These are phyloP conservation scores for Numenius phaeopus DNA, from an alignment of 2,797 vertebrate genomes.

Conservation along the genomic window DNA sequence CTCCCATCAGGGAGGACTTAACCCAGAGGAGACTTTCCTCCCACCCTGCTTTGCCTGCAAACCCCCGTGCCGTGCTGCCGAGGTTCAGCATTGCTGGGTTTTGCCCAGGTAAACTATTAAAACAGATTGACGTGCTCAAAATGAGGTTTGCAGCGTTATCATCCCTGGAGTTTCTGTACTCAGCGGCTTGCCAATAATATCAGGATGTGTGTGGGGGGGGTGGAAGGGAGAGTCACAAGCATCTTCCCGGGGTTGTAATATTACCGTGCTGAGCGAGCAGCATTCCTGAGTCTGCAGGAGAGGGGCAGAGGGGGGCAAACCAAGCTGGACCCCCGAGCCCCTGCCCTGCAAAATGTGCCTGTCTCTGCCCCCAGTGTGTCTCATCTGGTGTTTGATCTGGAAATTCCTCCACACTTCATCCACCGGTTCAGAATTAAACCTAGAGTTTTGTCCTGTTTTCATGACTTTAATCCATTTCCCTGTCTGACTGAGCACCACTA, in stretches of 20 bases:
- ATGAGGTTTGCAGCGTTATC: background rate
- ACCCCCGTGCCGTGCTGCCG: background rate
- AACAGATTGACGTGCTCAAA: background rate
- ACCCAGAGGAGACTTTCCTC: background rate
- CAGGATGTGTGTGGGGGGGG: background rate
- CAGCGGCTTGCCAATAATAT: background rate
- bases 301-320: background rate
- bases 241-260: background rate
- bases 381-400: background rate
- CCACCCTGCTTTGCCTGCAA: background rate
- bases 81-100: background rate
- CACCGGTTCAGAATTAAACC: background rate
- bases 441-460: background rate
- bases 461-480: background rate
- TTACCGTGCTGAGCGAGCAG: background rate
- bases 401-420: rapidly evolving
- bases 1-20: background rate
- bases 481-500: rapidly evolving
- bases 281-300: background rate
- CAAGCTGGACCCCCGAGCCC: background rate
- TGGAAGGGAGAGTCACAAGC: background rate
- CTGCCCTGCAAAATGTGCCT: rapidly evolving
- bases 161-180: background rate
- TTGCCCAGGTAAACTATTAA: background rate
- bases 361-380: background rate